Evolutionary conservation across 1,140 invertebrate genomes (phyloP), one percentile per base, ranked within the genome.

Genomic region (Drosophila sucinea): DNA sequence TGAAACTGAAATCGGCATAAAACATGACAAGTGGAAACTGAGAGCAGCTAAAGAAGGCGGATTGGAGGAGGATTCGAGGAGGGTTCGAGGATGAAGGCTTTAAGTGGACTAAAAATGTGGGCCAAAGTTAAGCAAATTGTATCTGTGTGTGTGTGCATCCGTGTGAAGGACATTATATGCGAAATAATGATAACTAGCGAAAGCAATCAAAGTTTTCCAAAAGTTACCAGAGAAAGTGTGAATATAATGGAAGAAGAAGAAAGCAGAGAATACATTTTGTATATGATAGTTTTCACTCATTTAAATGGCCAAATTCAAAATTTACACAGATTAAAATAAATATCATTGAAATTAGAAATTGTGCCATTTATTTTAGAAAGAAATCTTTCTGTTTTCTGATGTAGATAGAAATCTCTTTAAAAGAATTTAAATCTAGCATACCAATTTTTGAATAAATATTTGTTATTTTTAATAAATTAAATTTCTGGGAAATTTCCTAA

Each of bases 1-100:
- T 75, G 55, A 70, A 72, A 72, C 67, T 68, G 73, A 77, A 77
- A 77, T 77, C 73, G 74, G 66, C 74, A 76, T 77, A 77, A 76
- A 77, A 77, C 67, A 77, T 73, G 74, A 77, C 74, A 77, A 77
- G 74, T 77, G 73, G 74, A 70, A 40, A 67, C 44, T 70, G 75
- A 77, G 58, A 11, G 60, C 25, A 10, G 8, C 11, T 10, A 10
- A 23, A 30, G n/a, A 41, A 10, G 32, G 30, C n/a, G 47, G 44
- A 51, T 10, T 1, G 17, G 23, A 1, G 4, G 38, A 30, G 25
- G 29, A 51, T 30, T 8, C 7, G 8, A 51, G 25, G 10, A 7
- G 44, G 44, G 10, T 51, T 51, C 7, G 23, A 51, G 44, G 23
- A 10, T 27, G 60, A 35, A 33, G 40, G 40, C 51, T 61, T 58